Conservation (phyloP, 2,888 invertebrate genomes). For the Steinernema hermaphroditum region DNA sequence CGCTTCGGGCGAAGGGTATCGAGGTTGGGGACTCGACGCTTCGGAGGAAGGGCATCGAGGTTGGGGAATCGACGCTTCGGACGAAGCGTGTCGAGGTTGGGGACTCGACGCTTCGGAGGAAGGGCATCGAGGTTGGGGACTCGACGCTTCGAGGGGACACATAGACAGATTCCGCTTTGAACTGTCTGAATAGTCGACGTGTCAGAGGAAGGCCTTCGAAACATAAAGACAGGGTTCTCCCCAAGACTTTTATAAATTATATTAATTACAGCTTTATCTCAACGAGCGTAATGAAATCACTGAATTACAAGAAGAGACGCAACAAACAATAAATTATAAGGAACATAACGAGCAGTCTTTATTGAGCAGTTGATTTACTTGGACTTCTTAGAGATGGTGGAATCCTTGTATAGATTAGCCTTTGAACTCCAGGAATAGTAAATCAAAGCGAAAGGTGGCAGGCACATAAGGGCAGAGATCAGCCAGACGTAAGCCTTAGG, state of each 20-base stretch:
- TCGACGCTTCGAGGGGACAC: too few species aligned
- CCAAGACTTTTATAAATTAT: conserved; percentile 19
- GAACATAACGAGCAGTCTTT: neutral
- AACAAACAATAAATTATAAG: conserved; percentile 15
- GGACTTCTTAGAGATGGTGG: conserved; percentile 67
- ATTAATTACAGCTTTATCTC: neutral
- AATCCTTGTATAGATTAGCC: conserved; percentile 86
- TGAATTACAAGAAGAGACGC: neutral
- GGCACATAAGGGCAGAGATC: conserved; percentile 84
- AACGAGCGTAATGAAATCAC: neutral
- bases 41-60: too few species aligned
- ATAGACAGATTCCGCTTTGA: too few species aligned
- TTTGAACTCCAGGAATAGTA: conserved; percentile 85
- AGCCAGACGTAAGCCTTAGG: conserved; percentile 81
- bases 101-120: too few species aligned
- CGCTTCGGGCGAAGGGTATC: too few species aligned
- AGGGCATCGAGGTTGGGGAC: too few species aligned
- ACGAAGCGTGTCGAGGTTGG: too few species aligned
- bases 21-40: too few species aligned
- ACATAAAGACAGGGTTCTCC: too few species aligned
- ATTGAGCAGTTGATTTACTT: conserved; percentile 8
- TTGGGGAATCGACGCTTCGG: too few species aligned
- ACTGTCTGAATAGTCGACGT: too few species aligned
- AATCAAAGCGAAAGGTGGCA: conserved; percentile 78
- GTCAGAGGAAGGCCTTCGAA: too few species aligned